Evolutionary conservation across 1,140 invertebrate genomes (phyloP).

Genomic region (Caenorhabditis briggsae): DNA sequence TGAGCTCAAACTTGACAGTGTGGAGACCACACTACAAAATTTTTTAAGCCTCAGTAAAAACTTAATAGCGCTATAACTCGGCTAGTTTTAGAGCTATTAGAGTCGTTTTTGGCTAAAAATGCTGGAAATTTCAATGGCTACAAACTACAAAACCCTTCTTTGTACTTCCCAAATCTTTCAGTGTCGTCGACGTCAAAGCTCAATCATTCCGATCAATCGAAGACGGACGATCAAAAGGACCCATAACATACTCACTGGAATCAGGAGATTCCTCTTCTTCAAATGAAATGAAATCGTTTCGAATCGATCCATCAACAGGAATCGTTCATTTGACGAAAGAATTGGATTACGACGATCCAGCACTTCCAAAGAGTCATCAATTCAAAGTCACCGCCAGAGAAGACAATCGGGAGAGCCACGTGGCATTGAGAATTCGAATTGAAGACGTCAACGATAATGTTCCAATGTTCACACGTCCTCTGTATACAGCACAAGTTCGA

Average conservation of each 20-base stretch:
- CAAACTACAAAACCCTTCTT: background rate
- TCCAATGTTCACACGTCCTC: slow-evolving; percentile 86
- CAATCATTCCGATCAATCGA: slow-evolving; percentile 70
- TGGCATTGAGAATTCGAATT: slow-evolving; percentile 83
- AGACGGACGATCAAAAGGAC: slow-evolving; percentile 62
- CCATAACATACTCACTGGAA: slow-evolving; percentile 60
- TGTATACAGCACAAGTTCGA: slow-evolving; percentile 85
- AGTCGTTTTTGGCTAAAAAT: too few relatives aligned
- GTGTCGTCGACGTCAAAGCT: slow-evolving; percentile 72
- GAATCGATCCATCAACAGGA: slow-evolving; percentile 68
- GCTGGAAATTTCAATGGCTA: too few relatives aligned
- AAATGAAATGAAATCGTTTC: slow-evolving; percentile 64
- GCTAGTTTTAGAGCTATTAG: too few relatives aligned
- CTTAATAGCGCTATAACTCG: too few relatives aligned
- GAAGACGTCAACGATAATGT: slow-evolving; percentile 91
- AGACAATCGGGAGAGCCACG: slow-evolving; percentile 68
- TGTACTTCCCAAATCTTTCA: slow-evolving; percentile 57
- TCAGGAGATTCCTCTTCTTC: background rate
- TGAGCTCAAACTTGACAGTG: too few relatives aligned
- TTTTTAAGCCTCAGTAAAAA: too few relatives aligned
- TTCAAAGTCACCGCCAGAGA: slow-evolving; percentile 71
- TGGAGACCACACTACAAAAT: too few relatives aligned
- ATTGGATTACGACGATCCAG: slow-evolving; percentile 73
- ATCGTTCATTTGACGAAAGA: slow-evolving; percentile 66
- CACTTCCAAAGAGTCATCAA: slow-evolving; percentile 70